Conservation (phyloP, 92 coral and sea anemone genomes). For the Parazoanthus swiftii region DNA sequence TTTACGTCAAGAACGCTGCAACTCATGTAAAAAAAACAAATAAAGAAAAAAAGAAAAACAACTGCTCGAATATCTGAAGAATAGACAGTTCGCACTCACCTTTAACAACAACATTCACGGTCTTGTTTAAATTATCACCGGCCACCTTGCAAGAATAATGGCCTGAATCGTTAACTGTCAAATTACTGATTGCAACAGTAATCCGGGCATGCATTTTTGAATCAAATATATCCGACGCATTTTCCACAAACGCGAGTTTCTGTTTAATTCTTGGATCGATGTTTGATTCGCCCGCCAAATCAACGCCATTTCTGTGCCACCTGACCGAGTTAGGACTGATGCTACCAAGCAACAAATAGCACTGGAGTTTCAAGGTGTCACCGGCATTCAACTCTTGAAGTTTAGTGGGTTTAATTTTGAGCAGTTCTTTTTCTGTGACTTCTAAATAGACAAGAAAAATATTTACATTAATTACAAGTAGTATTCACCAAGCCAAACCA, state of each 20-base stretch:
- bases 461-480: neutral
- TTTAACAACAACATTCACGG: slow-evolving; percentile 3
- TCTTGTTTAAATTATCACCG: slow-evolving; percentile 17
- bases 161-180: slow-evolving; percentile 28
- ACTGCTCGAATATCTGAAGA: too few relatives aligned
- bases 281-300: neutral
- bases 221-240: slow-evolving; percentile 22
- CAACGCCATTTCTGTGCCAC: slow-evolving; percentile 21
- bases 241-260: neutral
- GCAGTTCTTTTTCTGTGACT: neutral
- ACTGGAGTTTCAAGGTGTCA: slow-evolving; percentile 31
- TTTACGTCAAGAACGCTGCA: too few relatives aligned
- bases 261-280: slow-evolving; percentile 6
- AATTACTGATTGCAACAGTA: slow-evolving; percentile 24
- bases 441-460: neutral
- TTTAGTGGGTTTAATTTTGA: slow-evolving; percentile 17
- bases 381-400: slow-evolving; percentile 4
- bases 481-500: neutral
- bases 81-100: neutral
- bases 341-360: slow-evolving; percentile 9
- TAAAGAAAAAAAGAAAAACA: too few relatives aligned
- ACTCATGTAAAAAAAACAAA: too few relatives aligned
- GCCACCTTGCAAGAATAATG: slow-evolving; percentile 4
- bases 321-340: neutral
- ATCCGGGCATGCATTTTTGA: neutral